phyloP scores from a whole-genome alignment of 2,888 invertebrate genomes.

The Brachypterus glaber region DNA sequence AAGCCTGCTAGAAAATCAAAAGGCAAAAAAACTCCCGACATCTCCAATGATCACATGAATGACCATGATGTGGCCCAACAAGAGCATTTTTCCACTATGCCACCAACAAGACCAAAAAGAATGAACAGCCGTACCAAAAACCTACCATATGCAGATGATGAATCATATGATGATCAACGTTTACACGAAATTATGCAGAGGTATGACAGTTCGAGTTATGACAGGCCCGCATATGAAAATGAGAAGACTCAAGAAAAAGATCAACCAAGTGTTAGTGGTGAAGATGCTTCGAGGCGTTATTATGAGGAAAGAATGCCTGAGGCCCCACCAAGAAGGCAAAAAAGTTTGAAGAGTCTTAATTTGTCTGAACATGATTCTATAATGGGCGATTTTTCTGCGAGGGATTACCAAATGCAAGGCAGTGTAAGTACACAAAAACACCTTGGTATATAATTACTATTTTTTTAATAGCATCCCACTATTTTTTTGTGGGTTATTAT shows the following conservation, averaged over 20 bases:
- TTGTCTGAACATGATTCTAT: slow-evolving; percentile 37
- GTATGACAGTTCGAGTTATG: background rate
- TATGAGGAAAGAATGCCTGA: slow-evolving; percentile 29
- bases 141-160: slow-evolving; percentile 15
- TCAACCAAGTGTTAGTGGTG: slow-evolving; percentile 41
- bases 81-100: slow-evolving; percentile 20
- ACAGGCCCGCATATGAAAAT: slow-evolving; percentile 30
- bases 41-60: slow-evolving; percentile 34
- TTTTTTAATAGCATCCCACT: no score
- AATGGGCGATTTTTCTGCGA: slow-evolving; percentile 20
- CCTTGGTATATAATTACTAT: no score
- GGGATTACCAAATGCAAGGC: no score
- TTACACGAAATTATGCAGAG: slow-evolving; percentile 32
- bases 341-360: slow-evolving; percentile 37
- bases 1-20: slow-evolving; percentile 39
- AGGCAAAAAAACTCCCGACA: slow-evolving; percentile 39
- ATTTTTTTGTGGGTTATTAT: no score
- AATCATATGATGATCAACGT: slow-evolving; percentile 35
- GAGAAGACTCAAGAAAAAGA: slow-evolving; percentile 46
- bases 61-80: slow-evolving; percentile 31
- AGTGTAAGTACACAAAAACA: no score
- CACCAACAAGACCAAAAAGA: slow-evolving; percentile 48
- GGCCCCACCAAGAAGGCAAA: slow-evolving; percentile 36
- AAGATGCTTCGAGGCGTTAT: no score
- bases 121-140: slow-evolving; percentile 40